Evolutionary conservation across 2,113 vertebrate species (phyloP).

Genomic region (Ceyx cyanopectus): DNA sequence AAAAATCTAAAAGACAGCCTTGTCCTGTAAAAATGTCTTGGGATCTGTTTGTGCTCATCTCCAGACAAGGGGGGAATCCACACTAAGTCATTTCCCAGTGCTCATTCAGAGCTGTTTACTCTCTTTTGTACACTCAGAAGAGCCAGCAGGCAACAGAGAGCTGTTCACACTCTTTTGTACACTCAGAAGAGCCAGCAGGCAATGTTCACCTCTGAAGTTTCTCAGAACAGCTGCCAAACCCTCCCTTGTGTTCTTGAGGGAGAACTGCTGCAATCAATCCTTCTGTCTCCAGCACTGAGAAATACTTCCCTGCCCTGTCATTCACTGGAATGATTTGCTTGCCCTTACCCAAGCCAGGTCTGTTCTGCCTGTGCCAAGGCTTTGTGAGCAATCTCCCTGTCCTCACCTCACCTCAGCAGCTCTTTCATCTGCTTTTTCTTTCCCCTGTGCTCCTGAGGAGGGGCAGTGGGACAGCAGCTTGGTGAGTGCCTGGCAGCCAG

Average conservation of each 20-base stretch:
- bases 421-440: background rate
- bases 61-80: background rate
- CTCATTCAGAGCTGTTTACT: background rate
- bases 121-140: background rate
- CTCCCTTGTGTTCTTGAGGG: background rate
- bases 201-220: background rate
- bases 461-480: background rate
- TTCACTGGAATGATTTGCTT: background rate
- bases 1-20: background rate
- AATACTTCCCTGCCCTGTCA: background rate
- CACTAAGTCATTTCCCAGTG: background rate
- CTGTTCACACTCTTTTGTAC: background rate
- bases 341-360: background rate
- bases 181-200: background rate
- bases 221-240: background rate
- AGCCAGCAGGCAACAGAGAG: background rate
- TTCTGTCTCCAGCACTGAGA: background rate
- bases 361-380: background rate
- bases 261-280: background rate
- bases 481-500: background rate
- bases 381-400: background rate
- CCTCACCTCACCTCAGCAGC: background rate
- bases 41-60: background rate
- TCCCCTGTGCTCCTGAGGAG: background rate
- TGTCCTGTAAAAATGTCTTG: background rate